phyloP scores from a whole-genome alignment of 2,113 vertebrate genomes.

The Megalops atlanticus region DNA sequence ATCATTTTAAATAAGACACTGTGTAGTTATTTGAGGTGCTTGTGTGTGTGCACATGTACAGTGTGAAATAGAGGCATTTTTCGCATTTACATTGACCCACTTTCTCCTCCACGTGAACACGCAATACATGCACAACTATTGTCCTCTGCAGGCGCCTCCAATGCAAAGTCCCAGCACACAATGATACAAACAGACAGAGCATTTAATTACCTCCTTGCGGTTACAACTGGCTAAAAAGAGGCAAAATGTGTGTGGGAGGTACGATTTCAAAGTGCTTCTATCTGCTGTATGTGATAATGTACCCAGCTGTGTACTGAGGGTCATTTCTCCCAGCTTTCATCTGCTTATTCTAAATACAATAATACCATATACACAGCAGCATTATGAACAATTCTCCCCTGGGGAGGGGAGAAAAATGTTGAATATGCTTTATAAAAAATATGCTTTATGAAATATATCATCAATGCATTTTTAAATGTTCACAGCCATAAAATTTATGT shows the following conservation, averaged over 20 bases:
- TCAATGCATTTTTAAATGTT: not conserved
- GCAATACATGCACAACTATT: not conserved
- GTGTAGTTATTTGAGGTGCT: not conserved
- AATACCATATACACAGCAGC: not conserved
- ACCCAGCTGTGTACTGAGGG: not conserved
- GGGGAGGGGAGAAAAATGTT: not conserved
- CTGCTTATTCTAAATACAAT: not conserved
- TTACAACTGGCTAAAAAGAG: conserved; percentile 12
- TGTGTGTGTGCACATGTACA: not conserved
- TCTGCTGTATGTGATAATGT: not conserved
- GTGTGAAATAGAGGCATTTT: not conserved
- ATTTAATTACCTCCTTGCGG: conserved; percentile 9
- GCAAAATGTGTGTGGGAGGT: not conserved
- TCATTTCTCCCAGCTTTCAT: not conserved
- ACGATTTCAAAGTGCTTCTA: not conserved
- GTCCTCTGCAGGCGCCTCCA: not conserved
- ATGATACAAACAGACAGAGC: not conserved
- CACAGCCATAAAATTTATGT: not conserved
- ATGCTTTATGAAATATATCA: not conserved
- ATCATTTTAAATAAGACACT: not conserved
- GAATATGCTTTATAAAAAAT: not conserved
- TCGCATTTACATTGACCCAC: not conserved
- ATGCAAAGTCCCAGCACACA: not conserved
- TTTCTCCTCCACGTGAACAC: too few species aligned
- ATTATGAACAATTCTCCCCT: not conserved